These are phyloP conservation scores for Oegoconia quadripuncta DNA, from an alignment of 2,888 invertebrate genomes.

Conservation along the genomic window DNA sequence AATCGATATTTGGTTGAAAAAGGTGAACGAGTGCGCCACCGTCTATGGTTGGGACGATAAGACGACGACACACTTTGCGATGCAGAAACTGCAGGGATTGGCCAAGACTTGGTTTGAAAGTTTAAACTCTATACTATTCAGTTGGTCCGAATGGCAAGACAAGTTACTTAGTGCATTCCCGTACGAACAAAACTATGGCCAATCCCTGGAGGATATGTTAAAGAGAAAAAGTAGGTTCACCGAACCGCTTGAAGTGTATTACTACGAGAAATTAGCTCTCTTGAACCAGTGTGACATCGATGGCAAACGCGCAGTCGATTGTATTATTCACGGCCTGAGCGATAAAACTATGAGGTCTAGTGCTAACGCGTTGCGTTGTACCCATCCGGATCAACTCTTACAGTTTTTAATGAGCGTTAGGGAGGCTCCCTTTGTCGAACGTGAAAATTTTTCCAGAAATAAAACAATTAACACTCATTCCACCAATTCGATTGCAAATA, in stretches of 20 bases:
- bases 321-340: no score
- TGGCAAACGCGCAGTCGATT: constrained; percentile 22
- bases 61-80: constrained; percentile 17
- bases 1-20: constrained; percentile 16
- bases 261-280: constrained; percentile 18
- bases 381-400: constrained; percentile 17
- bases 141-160: constrained; percentile 16
- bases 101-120: constrained; percentile 23
- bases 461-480: constrained; percentile 13
- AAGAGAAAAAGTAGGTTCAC: constrained; percentile 13
- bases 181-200: constrained; percentile 16
- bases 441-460: no score
- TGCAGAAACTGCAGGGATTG: constrained; percentile 22
- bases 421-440: no score
- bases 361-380: constrained; percentile 20
- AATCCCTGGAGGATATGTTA: constrained; percentile 11
- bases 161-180: constrained; percentile 19
- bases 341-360: no score
- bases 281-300: constrained; percentile 17
- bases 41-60: constrained; percentile 20
- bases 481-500: neutral
- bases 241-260: constrained; percentile 21
- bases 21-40: constrained; percentile 14
- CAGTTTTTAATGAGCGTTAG: constrained; percentile 20
- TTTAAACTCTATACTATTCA: constrained; percentile 16